A percentile compares a stretch with the other conserved stretches of the same genome.
Evolutionary conservation across 2,888 invertebrate genomes (phyloP).

Genomic region (Microctonus hyperodae): DNA sequence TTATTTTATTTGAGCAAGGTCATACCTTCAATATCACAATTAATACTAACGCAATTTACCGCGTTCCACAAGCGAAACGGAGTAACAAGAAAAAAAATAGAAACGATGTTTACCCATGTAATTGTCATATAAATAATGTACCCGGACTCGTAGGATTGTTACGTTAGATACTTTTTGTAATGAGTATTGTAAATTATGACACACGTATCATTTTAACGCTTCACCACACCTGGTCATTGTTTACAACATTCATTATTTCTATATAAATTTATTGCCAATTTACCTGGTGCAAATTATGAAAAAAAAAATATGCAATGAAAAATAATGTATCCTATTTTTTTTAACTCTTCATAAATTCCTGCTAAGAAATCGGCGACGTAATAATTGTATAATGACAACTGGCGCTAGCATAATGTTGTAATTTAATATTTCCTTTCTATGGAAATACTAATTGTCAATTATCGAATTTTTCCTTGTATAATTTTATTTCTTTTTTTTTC

Average conservation of each 20-base stretch:
- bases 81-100: not conserved
- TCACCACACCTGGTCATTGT: too few species aligned
- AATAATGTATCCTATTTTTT: too few species aligned
- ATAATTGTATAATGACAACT: too few species aligned
- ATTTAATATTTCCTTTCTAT: too few species aligned
- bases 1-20: not conserved
- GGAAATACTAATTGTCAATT: too few species aligned
- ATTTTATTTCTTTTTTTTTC: not conserved
- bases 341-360: too few species aligned
- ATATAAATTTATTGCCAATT: too few species aligned
- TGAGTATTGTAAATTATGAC: not conserved
- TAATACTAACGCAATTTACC: not conserved
- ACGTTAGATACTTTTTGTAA: not conserved
- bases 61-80: not conserved
- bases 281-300: too few species aligned
- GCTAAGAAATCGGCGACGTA: too few species aligned
- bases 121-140: not conserved
- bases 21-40: not conserved
- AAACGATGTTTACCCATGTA: not conserved
- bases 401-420: too few species aligned
- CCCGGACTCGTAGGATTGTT: not conserved
- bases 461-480: not conserved
- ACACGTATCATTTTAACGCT: not conserved
- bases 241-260: too few species aligned
- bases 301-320: too few species aligned